Evolutionary conservation across 2,888 invertebrate species (phyloP), one percentile per base, ranked within the genome.

Genomic region (Siphlonurus alternatus): DNA sequence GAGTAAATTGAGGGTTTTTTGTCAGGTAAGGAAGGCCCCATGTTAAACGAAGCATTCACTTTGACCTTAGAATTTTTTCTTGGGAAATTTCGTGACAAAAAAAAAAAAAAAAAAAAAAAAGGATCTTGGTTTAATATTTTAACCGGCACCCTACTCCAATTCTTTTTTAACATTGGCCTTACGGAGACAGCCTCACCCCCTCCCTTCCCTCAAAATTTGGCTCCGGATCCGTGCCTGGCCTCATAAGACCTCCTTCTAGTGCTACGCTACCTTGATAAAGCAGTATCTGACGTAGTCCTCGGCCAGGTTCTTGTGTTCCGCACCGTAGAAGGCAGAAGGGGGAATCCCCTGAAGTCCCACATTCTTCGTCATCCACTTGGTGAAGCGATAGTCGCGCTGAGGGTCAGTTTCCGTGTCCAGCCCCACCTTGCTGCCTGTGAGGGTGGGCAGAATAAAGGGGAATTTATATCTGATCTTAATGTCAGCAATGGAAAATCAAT

Each of bases 201-300:
- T 53, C 15, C 10, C 18, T 53, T 10, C 15, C 18, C 10, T 15
- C 10, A 53, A 53, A 15, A 53, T 15, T 53, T 53, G 10, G 53
- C 53, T 53, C 18, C 18, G 53, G 53, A 53, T 53, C 18, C 18
- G 10, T 53, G 18, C 53, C 53, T 18, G 18, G 53, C 53, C 10
- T 18, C 18, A 18, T 18, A 59, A 19, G 38, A 63, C 59, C 25
- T 66, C 69, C 71, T 74, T n/a, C n/a, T n/a, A n/a, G n/a, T n/a
- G n/a, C n/a, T n/a, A n/a, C n/a, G n/a, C n/a, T n/a, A 87, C 91
- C 84, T 97, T 97, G 68, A 93, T 92, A 73, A 94, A 97, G 74
- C 96, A 97, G 76, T 94, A 95, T 62, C 97, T 81, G 0, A 95
- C 89, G 72, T 83, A 90, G 74, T 92, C 83, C 74, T 94, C 91